These are phyloP conservation scores for Dasypolia templi DNA, from an alignment of 2,888 invertebrate genomes.

Conservation along the genomic window DNA sequence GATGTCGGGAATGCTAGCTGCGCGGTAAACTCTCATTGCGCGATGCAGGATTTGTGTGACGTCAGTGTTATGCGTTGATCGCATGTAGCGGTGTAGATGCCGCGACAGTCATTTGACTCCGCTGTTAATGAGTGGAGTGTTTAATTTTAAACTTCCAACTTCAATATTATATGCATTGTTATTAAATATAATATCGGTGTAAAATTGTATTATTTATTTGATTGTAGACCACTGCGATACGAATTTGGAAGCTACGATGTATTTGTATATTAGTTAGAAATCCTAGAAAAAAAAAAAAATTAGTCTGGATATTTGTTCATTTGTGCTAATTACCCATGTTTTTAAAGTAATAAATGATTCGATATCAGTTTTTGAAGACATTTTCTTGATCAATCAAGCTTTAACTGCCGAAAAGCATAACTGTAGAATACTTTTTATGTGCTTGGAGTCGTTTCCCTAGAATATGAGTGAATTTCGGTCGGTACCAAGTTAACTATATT, in stretches of 20 bases:
- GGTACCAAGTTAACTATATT: too few species aligned
- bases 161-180: not conserved
- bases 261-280: not conserved
- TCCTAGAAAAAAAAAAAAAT: not conserved
- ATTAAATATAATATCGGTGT: not conserved
- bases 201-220: not conserved
- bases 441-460: not conserved
- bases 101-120: conserved; percentile 7
- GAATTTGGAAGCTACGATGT: not conserved
- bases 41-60: too few species aligned
- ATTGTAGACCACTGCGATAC: not conserved
- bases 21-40: too few species aligned
- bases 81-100: too few species aligned
- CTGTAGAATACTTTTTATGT: not conserved
- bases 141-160: not conserved
- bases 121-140: conserved; percentile 8
- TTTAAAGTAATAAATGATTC: not conserved
- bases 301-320: not conserved
- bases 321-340: not conserved
- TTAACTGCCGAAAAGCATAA: not conserved
- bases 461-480: too few species aligned
- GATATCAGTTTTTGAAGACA: not conserved
- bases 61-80: too few species aligned
- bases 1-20: too few species aligned
- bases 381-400: not conserved